Evolutionary conservation across 2,113 vertebrate species (phyloP), one percentile per base, ranked within the genome.

Genomic region (Hylia prasina): DNA sequence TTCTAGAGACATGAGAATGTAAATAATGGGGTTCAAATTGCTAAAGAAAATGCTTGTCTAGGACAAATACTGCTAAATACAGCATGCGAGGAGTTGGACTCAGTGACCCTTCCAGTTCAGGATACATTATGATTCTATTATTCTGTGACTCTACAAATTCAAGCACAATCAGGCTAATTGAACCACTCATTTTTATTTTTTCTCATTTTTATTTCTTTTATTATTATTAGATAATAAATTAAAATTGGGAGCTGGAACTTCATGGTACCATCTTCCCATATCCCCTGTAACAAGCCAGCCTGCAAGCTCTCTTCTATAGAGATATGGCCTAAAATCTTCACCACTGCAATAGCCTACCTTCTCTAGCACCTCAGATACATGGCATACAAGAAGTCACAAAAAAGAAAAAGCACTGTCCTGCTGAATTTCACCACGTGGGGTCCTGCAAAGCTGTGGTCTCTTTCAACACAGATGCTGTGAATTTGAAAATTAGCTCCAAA

Each of bases 391-490:
- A 70, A 83, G 13, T 44, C 42, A 73, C 20, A 14, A 83, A 56
- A 80, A 70, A 31, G 1, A 4, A 39, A 56, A 66, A 50, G 10
- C 2, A 6, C 30, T 56, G 11, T 63, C 11, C 23, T 20, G 6
- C 18, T 75, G 73, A 53, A 87, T 82, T 51, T 73, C 47, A 27
- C 37, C 83, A 31, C 25, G 31, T 31, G 27, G 27, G 16, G 80
- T 83, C 8, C 33, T 71, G 22, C 27, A 81, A 81, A 70, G 33
- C 60, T 66, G 23, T 28, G 58, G 14, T 40, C 28, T 72, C 23
- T 39, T 93, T 70, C 76, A 80, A 28, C 3, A 11, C 11, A 65
- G 14, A 39, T 0, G 0, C 35, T 58, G 13, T 15, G 21, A 51
- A 77, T 89, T 82, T 83, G 28, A n/a, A 87, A 86, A 75, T 22